Base-by-base conservation (phyloP, 2,888 invertebrate species). In the Mimachlamys varia region DNA sequence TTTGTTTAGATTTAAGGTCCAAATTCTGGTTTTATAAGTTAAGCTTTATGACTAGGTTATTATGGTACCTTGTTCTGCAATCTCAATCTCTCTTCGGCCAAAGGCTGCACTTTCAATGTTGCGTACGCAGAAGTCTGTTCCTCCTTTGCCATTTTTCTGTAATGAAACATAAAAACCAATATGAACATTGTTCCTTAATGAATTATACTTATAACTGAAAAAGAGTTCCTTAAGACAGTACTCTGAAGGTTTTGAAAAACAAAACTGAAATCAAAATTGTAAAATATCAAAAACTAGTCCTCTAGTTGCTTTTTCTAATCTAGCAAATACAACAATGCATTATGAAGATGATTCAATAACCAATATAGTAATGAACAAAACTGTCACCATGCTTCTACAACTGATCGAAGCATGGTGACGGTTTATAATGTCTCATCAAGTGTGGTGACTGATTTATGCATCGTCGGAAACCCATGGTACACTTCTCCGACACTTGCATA, bases 41-140 rank as follows among this genome's bases (percentile, higher is more conserved):
- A 50, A 50, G 15, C 15, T 15, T 12, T 12, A 50, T 50, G 10
- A 7, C 15, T 15, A 50, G 50, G 15, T 44, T 44, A 44, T 44
- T n/a, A 44, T 7, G 44, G 44, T 96, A 98, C 98, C 98, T 97
- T 99, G 99, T 96, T 99, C 99, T 0, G 99, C 99, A 93, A 99
- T 99, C 97, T 99, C 99, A 93, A 99, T 99, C 97, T 99, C 99
- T 87, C 99, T 97, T 53, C 99, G 97, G 0, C 99, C 99, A 96
- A 99, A 99, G 0, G 98, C 98, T 96, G 98, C 98, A 96, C 99
- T 99, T 93, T 98, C 98, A 92, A 99, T 98, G 96, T 99, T 99
- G 90, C 98, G 97, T 49, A 99, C 99, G 97, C 99, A 99, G 97
- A 99, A 99, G 94, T 99, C 98, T 0, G 98, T 98, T 96, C 98